Base-by-base conservation (phyloP, 2,113 vertebrate genomes). In the Leucosticte australis region DNA sequence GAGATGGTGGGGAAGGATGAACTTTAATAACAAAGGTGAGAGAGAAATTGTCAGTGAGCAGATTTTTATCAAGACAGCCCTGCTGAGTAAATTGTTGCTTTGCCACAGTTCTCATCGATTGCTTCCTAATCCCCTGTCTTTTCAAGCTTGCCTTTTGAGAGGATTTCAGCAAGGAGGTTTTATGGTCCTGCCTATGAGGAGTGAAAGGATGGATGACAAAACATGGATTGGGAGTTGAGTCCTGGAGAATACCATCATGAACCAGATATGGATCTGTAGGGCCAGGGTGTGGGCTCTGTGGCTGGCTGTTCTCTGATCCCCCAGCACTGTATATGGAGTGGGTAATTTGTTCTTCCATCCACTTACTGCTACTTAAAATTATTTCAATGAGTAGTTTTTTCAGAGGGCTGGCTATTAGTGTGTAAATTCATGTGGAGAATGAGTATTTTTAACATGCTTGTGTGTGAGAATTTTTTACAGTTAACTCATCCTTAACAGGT, bases 41-140 rank as follows among this genome's bases (percentile, higher is more conserved):
- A 71, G 41, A 94, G 42, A 89, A 95, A 74, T 75, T 2, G 2
- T 59, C 86, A 19, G 64, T 9, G 76, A 94, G 85, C 53, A 75
- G 76, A 49, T 87, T 94, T 93, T 78, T 92, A 78, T 87, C 86
- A 56, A 60, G 83, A 56, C 24, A 60, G 6, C 56, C 79, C 85
- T 83, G 64, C 95, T 97, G 95, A 71, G 95, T 89, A 96, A 96
- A 96, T 93, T 76, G 83, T 87, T 82, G 73, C 86, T 90, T 94
- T 92, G 69, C 73, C 4, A 9, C 52, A 39, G 52, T 71, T 89
- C 56, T 92, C 73, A 90, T 83, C 1, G 80, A 93, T 94, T 1
- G 20, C 57, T 89, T 87, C 74, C 76, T 96, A 96, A 96, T 96
- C 88, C 67, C 28, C 49, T 89, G 68, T 75, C 89, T 90, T 78